Evolutionary conservation across 2,113 vertebrate species (phyloP).

Genomic region (Scophthalmus maximus): DNA sequence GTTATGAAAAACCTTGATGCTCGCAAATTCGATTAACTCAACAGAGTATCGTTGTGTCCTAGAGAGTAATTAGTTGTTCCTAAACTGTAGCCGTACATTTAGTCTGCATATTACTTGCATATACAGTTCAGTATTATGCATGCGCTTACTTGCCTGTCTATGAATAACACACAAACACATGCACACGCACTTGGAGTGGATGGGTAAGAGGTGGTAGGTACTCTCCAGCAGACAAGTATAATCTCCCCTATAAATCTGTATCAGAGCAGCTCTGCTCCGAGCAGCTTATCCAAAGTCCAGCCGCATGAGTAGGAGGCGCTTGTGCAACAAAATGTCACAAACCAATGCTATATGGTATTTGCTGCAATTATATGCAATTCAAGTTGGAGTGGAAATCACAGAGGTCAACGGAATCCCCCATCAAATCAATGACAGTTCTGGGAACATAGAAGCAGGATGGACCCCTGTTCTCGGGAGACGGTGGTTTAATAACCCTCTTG

Average conservation of each 20-base stretch:
- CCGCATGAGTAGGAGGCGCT: slow-evolving; percentile 61
- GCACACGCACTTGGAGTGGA: slow-evolving; percentile 18
- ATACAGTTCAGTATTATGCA: neutral
- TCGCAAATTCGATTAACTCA: slow-evolving; percentile 12
- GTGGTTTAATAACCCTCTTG: slow-evolving; percentile 35
- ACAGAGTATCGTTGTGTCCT: neutral
- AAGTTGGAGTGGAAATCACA: slow-evolving; percentile 41
- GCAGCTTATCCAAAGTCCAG: slow-evolving; percentile 48
- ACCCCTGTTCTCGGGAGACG: slow-evolving; percentile 32
- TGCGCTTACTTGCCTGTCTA: slow-evolving; percentile 5
- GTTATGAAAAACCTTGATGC: slow-evolving; percentile 8
- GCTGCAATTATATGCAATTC: slow-evolving; percentile 57
- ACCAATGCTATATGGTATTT: slow-evolving; percentile 37
- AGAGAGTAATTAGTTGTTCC: neutral
- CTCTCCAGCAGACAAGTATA: slow-evolving; percentile 48
- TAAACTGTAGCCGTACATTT: neutral
- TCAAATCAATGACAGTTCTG: slow-evolving; percentile 46
- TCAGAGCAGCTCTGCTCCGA: slow-evolving; percentile 35
- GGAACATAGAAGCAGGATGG: slow-evolving; percentile 29
- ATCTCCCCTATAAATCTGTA: slow-evolving; percentile 55
- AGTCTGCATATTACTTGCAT: neutral
- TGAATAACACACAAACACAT: slow-evolving; percentile 33
- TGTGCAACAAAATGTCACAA: slow-evolving; percentile 56
- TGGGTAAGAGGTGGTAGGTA: slow-evolving; percentile 41
- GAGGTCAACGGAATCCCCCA: slow-evolving; percentile 30